A percentile compares a stretch with the other conserved stretches of the same genome.
These are phyloP conservation scores for Synchiropus splendidus DNA, from an alignment of 2,113 vertebrate species.

Conservation along the genomic window DNA sequence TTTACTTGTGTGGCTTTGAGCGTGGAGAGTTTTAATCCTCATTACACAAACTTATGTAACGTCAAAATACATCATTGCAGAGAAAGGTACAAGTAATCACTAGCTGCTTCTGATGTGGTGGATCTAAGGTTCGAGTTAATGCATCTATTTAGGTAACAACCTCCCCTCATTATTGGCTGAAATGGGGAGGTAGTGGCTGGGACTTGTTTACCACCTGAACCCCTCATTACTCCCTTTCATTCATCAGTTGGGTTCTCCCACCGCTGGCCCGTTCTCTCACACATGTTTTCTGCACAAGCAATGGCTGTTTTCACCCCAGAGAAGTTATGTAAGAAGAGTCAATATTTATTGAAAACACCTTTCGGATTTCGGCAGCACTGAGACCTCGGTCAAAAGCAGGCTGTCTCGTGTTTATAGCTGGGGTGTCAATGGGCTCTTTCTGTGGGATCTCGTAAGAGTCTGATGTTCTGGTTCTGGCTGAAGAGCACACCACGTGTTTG, in stretches of 20 bases:
- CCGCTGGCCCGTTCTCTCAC: slow-evolving; percentile 21
- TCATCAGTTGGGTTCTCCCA: slow-evolving; percentile 20
- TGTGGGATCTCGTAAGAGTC: slow-evolving; percentile 34
- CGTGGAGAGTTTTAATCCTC: not conserved
- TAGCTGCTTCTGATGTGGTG: slow-evolving; percentile 7
- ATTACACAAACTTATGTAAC: slow-evolving; percentile 26
- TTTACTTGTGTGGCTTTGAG: slow-evolving; percentile 12
- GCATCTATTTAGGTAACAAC: slow-evolving; percentile 2
- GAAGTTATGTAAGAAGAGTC: slow-evolving; percentile 57
- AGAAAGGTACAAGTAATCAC: slow-evolving; percentile 4
- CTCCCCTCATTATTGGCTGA: slow-evolving; percentile 28
- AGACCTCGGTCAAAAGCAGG: slow-evolving; percentile 35
- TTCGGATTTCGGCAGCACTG: slow-evolving; percentile 40
- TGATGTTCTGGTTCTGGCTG: no score
- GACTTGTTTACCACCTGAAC: slow-evolving; percentile 29
- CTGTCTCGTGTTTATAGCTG: slow-evolving; percentile 29
- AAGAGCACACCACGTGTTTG: no score
- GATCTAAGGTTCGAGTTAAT: slow-evolving; percentile 9
- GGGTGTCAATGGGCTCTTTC: slow-evolving; percentile 52
- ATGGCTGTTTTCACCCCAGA: slow-evolving; percentile 54
- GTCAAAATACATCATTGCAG: slow-evolving; percentile 5
- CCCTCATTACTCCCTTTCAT: slow-evolving; percentile 11
- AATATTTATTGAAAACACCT: slow-evolving; percentile 65
- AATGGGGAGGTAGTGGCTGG: slow-evolving; percentile 13
- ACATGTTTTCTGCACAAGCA: slow-evolving; percentile 49